These are phyloP conservation scores for Sylvia borin DNA, from an alignment of 2,797 vertebrate species.

Conservation along the genomic window DNA sequence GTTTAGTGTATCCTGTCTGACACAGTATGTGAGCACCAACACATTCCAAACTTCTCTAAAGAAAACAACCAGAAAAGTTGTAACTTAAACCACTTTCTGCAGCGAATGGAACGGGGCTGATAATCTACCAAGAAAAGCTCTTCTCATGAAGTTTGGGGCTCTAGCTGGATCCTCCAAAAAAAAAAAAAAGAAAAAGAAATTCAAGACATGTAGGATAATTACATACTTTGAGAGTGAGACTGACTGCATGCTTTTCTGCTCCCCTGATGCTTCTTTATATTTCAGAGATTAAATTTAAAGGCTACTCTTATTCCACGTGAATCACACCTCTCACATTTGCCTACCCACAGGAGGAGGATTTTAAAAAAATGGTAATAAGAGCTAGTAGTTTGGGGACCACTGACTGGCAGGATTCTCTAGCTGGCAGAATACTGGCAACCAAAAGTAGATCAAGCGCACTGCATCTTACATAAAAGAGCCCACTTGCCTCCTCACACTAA, in stretches of 20 bases:
- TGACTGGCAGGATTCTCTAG: background rate
- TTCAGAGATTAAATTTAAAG: constrained; percentile 13
- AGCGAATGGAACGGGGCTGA: background rate
- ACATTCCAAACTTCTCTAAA: background rate
- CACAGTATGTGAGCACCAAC: background rate
- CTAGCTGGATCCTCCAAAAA: background rate
- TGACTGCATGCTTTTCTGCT: background rate
- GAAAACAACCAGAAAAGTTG: background rate
- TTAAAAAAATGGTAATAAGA: background rate
- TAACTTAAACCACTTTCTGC: background rate
- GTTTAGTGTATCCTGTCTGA: background rate
- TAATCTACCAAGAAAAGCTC: background rate
- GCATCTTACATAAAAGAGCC: constrained; percentile 1
- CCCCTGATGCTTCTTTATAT: background rate
- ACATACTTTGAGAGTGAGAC: background rate
- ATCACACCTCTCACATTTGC: constrained; percentile 1
- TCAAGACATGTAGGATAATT: background rate
- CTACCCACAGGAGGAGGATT: background rate
- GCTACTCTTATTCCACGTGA: background rate
- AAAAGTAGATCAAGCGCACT: background rate
- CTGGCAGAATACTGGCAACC: background rate
- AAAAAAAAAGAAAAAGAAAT: background rate
- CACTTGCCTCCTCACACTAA: background rate
- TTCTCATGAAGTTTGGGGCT: background rate
- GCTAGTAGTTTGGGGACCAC: background rate